Evolutionary conservation across 1,140 invertebrate genomes (phyloP).

Genomic region (Cydia splendana): DNA sequence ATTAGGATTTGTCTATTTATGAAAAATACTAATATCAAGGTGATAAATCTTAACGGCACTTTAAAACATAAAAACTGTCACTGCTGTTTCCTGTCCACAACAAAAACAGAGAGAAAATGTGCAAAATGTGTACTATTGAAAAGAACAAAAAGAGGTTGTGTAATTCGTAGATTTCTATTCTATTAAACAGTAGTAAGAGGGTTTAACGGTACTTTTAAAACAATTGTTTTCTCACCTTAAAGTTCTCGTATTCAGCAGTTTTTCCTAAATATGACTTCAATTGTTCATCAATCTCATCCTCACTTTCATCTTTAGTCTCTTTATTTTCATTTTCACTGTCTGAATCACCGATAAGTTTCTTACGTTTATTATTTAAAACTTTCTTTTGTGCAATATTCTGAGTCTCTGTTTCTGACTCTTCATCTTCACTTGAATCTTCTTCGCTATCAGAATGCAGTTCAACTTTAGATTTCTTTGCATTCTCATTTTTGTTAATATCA

Average conservation of each 20-base stretch:
- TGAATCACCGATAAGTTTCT: conserved; percentile 24
- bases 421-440: conserved; percentile 53
- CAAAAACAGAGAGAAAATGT: too few species aligned
- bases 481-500: conserved; percentile 16
- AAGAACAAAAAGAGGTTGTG: not conserved
- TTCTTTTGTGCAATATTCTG: conserved; percentile 31
- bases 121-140: too few species aligned
- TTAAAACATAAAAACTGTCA: too few species aligned
- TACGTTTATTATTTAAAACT: conserved; percentile 18
- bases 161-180: too few species aligned
- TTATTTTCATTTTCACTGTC: conserved; percentile 1
- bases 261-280: conserved; percentile 59
- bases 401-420: conserved; percentile 43
- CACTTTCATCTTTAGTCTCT: conserved; percentile 45
- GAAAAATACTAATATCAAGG: too few species aligned
- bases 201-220: not conserved
- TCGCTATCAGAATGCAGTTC: conserved; percentile 35
- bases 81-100: too few species aligned
- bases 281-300: conserved; percentile 45
- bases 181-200: too few species aligned
- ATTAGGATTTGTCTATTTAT: too few species aligned
- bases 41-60: too few species aligned
- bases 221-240: conserved; percentile 47
- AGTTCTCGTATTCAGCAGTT: conserved; percentile 57
- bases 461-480: not conserved